A percentile compares a stretch with the other conserved stretches of the same genome.
Evolutionary conservation across 2,113 vertebrate species (phyloP).

Genomic region (Heloderma charlesbogerti): DNA sequence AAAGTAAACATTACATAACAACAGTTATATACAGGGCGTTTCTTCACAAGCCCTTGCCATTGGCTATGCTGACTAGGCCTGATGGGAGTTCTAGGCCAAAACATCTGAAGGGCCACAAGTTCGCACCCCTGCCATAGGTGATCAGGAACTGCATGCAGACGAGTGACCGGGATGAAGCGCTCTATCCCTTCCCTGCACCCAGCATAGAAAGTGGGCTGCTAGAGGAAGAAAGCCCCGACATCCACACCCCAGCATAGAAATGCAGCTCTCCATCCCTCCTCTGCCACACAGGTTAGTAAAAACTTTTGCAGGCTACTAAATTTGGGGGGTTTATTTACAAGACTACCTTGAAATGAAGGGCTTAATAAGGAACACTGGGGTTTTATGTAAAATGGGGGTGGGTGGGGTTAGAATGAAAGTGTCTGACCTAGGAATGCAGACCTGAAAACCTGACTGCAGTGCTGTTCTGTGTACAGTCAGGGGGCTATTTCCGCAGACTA

Average conservation of each 20-base stretch:
- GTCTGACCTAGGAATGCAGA: background rate
- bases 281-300: background rate
- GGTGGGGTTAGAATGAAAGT: background rate
- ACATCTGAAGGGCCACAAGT: too few relatives aligned
- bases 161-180: background rate
- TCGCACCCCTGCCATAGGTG: background rate
- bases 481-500: background rate
- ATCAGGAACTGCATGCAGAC: background rate
- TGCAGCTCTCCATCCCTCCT: background rate
- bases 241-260: background rate
- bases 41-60: too few relatives aligned
- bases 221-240: background rate
- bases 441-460: background rate
- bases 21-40: too few relatives aligned
- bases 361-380: background rate
- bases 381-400: background rate
- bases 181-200: background rate
- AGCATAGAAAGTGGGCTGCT: background rate
- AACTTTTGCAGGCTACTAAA: background rate
- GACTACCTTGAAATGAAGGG: background rate
- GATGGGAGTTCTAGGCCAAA: too few relatives aligned
- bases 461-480: background rate
- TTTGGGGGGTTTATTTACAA: background rate
- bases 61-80: too few relatives aligned
- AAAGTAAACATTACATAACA: too few relatives aligned